Percentiles rank a stretch among this genome's conserved stretches.
Conservation (phyloP, 2,797 vertebrate species). For the Anniella stebbinsi region DNA sequence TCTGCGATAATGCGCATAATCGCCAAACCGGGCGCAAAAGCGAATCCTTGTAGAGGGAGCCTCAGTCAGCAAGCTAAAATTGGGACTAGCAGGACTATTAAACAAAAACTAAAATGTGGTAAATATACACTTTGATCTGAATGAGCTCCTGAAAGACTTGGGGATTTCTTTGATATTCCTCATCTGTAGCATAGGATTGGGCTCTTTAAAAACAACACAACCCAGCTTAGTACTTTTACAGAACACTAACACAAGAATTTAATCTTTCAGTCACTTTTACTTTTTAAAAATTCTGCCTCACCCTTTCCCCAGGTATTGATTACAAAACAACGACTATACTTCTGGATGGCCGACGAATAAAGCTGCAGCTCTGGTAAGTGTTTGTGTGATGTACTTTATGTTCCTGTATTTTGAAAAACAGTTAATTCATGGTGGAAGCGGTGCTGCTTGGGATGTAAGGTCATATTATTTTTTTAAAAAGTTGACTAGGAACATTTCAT, state of each 20-base stretch:
- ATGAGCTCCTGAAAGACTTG: background rate
- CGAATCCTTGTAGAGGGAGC: no score
- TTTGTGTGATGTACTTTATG: background rate
- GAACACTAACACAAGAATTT: background rate
- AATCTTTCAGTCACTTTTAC: background rate
- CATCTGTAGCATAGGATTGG: background rate
- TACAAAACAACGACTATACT: constrained; percentile 91
- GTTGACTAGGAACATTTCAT: no score
- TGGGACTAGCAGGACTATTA: background rate
- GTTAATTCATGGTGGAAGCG: no score
- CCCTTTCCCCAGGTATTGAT: constrained; percentile 83
- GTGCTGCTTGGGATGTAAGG: no score
- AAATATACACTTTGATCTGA: background rate
- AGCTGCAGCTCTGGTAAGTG: constrained; percentile 88
- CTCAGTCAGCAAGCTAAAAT: background rate
- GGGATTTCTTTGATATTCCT: background rate
- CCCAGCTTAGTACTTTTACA: background rate
- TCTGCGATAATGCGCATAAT: no score
- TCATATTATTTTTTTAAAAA: no score
- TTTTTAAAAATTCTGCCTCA: background rate
- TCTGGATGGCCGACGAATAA: constrained; percentile 87
- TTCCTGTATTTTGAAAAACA: background rate
- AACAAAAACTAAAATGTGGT: background rate
- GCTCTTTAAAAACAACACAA: background rate
- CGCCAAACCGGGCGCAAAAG: no score